These are phyloP conservation scores for Poecilia gillii DNA, from an alignment of 2,797 vertebrate species.

Conservation along the genomic window DNA sequence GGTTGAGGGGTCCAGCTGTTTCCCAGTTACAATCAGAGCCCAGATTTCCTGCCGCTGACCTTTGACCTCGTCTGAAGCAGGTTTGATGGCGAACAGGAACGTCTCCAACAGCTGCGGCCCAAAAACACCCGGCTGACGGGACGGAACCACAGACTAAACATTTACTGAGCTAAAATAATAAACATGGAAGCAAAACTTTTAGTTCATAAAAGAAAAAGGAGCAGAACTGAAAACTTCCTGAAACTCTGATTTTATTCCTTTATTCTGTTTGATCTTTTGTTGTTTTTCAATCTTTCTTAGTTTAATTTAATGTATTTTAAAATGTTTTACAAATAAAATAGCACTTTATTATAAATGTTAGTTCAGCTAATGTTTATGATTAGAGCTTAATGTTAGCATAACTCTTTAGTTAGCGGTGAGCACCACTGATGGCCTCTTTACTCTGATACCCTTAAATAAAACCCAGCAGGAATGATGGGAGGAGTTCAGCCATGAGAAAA, in stretches of 20 bases:
- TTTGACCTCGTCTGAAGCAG: conserved; percentile 30
- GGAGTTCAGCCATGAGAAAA: no score
- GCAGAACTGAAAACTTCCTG: not conserved
- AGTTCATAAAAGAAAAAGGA: not conserved
- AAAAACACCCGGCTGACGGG: not conserved
- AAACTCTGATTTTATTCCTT: not conserved
- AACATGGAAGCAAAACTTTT: not conserved
- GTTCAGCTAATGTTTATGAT: no score
- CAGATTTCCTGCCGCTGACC: conserved; percentile 15
- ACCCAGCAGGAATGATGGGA: no score
- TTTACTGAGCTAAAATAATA: not conserved
- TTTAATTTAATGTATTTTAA: not conserved
- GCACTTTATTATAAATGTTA: no score
- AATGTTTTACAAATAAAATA: not conserved
- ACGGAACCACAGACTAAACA: not conserved
- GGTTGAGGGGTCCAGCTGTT: conserved; percentile 21
- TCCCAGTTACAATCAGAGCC: not conserved
- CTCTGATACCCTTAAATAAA: not conserved
- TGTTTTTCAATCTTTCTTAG: not conserved
- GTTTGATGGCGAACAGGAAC: conserved; percentile 16
- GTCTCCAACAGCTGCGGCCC: conserved; percentile 42
- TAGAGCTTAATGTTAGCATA: no score
- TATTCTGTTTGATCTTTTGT: not conserved
- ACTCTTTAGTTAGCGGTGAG: no score
- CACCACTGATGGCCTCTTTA: not conserved